Conservation (phyloP, 2,888 invertebrate genomes). For the Aricia artaxerxes region DNA sequence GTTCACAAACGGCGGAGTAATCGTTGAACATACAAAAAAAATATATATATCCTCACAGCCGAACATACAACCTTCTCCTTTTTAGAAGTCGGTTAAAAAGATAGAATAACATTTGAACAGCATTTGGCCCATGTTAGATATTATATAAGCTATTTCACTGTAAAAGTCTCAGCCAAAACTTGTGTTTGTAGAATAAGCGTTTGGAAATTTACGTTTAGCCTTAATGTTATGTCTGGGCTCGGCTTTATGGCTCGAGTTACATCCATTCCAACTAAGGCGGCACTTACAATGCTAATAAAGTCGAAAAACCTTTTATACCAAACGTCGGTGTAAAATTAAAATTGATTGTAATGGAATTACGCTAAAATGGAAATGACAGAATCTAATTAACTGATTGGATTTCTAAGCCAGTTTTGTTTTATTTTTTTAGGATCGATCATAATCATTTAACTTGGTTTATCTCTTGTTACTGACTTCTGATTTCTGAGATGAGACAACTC, state of each 20-base stretch:
- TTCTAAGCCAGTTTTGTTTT: background rate
- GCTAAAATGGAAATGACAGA: background rate
- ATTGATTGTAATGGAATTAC: slow-evolving; percentile 19
- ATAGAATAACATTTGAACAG: background rate
- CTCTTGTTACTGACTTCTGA: background rate
- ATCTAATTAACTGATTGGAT: slow-evolving; percentile 15
- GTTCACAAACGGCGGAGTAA: too few species aligned
- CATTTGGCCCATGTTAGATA: background rate
- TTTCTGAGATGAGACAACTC: background rate
- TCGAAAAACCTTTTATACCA: slow-evolving; percentile 20
- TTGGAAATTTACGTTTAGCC: slow-evolving; percentile 2
- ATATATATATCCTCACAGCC: too few species aligned
- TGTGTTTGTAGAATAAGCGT: background rate
- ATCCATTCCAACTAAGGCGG: slow-evolving; percentile 18
- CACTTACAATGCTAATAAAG: slow-evolving; percentile 24
- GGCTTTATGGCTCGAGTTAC: slow-evolving; percentile 21
- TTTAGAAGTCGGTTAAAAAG: background rate
- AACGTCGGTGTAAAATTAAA: slow-evolving; percentile 26
- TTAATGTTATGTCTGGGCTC: slow-evolving; percentile 22
- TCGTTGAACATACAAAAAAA: too few species aligned
- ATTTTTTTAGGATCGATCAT: background rate
- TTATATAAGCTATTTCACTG: background rate
- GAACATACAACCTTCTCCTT: too few species aligned
- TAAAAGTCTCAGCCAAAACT: background rate
- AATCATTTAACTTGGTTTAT: background rate